phyloP scores from a whole-genome alignment of 2,888 invertebrate species.

The Microplitis manilae region DNA sequence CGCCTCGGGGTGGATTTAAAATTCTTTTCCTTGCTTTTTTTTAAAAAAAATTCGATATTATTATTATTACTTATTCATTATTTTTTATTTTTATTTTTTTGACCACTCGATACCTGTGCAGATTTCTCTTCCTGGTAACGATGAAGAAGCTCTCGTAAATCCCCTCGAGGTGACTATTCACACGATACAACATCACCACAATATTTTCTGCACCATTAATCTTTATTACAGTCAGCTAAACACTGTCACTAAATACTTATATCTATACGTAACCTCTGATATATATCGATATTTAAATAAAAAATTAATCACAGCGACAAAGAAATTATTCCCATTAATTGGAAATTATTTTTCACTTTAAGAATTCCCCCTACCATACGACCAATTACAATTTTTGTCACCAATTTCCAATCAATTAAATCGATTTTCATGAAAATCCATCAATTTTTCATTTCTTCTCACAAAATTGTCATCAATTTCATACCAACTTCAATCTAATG shows the following conservation, averaged over 20 bases:
- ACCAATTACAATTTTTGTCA: no score
- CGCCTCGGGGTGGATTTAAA: conserved; percentile 29
- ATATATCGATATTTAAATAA: not conserved
- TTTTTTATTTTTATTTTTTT: conserved; percentile 9
- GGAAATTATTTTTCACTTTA: not conserved
- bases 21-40: conserved; percentile 6
- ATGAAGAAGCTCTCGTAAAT: conserved; percentile 37
- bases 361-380: no score
- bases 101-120: conserved; percentile 15
- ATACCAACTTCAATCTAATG: no score
- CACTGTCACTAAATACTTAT: conserved; percentile 21
- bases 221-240: conserved; percentile 38
- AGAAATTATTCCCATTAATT: not conserved
- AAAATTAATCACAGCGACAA: not conserved
- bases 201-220: conserved; percentile 41
- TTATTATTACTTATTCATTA: no score
- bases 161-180: conserved; percentile 24
- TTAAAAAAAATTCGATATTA: not conserved
- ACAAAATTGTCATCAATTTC: no score
- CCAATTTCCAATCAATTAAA: no score
- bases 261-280: conserved; percentile 26
- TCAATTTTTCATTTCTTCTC: no score
- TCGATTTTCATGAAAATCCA: no score
- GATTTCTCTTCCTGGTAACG: conserved; percentile 28
- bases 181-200: conserved; percentile 28